Evolutionary conservation across 1,140 invertebrate species (phyloP), one percentile per base, ranked within the genome.

Genomic region (Dryas iulia): DNA sequence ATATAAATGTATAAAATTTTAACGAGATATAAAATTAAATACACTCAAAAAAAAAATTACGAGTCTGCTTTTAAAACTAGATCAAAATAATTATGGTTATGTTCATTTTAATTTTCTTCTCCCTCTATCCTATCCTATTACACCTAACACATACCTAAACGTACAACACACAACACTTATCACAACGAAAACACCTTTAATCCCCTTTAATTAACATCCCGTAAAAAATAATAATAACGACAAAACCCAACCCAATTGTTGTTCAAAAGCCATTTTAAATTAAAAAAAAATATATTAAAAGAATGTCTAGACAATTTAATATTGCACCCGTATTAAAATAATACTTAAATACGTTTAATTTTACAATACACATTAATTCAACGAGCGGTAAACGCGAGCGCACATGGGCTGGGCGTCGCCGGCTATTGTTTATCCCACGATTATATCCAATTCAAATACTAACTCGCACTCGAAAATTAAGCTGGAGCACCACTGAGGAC

Each of bases 391-490:
- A 63, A 66, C 66, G 74, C 56, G 64, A 63, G 72, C 76, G 73
- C 82, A 87, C 83, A 83, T 82, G 85, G 72, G 59, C 60, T 69
- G 79, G 88, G 88, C 86, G 88, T 84, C 61, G 86, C 76, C 79
- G 82, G 74, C 78, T 73, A 89, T 91, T 91, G 89, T 91, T 89
- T 89, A 89, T 89, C 86, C 88, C 86, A 87, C 87, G 89, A 89
- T 91, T 90, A 89, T 85, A 86, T 84, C 83, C 84, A 86, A 88
- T 89, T 89, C 84, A 86, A 89, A 87, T 77, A 89, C 87, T 91
- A 91, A 89, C 87, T 86, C 87, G 81, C 87, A 86, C 87, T 91
- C 85, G 73, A 88, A 89, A 90, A 89, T 89, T 89, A 89, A 91
- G 81, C 87, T 89, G 73, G 81, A 89, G 85, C 87, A 82, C 82